Conservation (phyloP, 2,888 invertebrate species). For the Scaptomyza caliginosa region DNA sequence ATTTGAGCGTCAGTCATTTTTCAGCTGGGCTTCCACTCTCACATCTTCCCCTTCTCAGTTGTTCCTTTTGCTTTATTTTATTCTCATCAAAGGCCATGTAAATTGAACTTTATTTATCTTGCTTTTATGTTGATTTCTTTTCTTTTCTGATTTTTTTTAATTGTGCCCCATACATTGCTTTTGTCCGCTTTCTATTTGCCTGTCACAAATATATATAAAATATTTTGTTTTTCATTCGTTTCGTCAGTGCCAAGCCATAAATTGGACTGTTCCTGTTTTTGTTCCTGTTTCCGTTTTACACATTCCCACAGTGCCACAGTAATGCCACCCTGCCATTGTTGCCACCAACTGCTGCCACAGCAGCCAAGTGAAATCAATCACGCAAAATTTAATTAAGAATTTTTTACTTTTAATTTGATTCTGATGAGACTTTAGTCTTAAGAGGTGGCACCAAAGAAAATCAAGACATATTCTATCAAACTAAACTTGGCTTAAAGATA, state of each 20-base stretch:
- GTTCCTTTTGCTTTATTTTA: neutral
- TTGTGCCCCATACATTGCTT: constrained; percentile 59
- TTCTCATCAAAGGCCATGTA: constrained; percentile 69
- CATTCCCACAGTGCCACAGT: neutral
- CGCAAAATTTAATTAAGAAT: constrained; percentile 71
- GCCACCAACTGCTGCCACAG: constrained; percentile 1
- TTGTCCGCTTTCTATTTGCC: constrained; percentile 52
- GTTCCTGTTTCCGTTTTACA: neutral
- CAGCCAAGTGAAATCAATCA: constrained; percentile 72
- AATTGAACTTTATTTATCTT: constrained; percentile 63
- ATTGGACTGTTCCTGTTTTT: constrained; percentile 29
- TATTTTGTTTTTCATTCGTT: constrained; percentile 20
- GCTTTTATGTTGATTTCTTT: constrained; percentile 53
- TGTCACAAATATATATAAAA: constrained; percentile 58
- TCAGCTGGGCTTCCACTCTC: neutral
- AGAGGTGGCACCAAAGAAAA: constrained; percentile 3
- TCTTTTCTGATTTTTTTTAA: constrained; percentile 38
- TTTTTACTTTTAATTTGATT: constrained; percentile 45
- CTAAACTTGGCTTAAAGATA: too few species aligned
- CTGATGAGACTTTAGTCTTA: constrained; percentile 30
- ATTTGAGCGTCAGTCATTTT: constrained; percentile 55
- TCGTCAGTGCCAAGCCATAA: constrained; percentile 41
- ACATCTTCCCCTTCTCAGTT: neutral
- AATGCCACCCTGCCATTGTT: neutral
- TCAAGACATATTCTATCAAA: neutral